Evolutionary conservation across 2,888 invertebrate genomes (phyloP).

Genomic region (Nasonovia ribisnigri): DNA sequence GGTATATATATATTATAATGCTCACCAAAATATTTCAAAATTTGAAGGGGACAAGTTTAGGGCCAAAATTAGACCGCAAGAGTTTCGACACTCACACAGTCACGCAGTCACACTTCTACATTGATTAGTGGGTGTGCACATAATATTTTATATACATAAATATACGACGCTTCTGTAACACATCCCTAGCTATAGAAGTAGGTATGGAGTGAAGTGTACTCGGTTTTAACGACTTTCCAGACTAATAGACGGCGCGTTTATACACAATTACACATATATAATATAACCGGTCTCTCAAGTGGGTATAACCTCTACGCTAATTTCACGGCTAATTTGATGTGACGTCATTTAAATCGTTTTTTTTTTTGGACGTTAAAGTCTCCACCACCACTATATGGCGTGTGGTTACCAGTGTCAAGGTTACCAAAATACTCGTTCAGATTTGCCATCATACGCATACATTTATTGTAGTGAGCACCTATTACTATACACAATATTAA

Average conservation of each 20-base stretch:
- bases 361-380: constrained; percentile 45
- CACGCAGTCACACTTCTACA: background rate
- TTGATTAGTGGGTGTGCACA: background rate
- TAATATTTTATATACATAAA: background rate
- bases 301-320: constrained; percentile 44
- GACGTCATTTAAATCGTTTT: constrained; percentile 52
- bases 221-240: constrained; percentile 50
- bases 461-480: background rate
- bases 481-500: too few relatives aligned
- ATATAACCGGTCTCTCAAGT: constrained; percentile 53
- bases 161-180: constrained; percentile 46
- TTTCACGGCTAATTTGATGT: constrained; percentile 53
- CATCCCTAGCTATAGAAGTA: background rate
- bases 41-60: background rate
- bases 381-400: background rate
- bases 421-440: background rate
- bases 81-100: background rate
- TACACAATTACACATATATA: background rate
- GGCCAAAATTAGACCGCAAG: background rate
- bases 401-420: constrained; percentile 51
- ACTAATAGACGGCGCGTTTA: constrained; percentile 44
- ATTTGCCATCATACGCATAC: background rate
- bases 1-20: background rate
- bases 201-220: background rate
- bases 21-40: background rate